Evolutionary conservation across 2,113 vertebrate species (phyloP).

Genomic region (Prolemur simus): DNA sequence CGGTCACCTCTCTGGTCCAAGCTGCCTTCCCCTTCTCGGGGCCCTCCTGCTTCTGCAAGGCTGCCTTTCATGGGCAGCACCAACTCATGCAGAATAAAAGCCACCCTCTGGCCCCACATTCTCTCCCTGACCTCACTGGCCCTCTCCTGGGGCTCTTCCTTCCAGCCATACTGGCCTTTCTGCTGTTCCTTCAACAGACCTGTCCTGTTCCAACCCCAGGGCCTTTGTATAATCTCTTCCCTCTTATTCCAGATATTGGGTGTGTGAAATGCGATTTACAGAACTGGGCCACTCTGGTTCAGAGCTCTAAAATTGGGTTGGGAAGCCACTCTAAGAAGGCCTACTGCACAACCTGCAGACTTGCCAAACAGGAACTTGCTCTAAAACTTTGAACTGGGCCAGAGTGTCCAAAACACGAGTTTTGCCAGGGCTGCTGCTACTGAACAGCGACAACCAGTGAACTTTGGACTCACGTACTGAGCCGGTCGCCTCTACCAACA

Average conservation of each 20-base stretch:
- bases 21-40: neutral
- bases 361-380: neutral
- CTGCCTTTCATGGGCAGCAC: neutral
- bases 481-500: neutral
- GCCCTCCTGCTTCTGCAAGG: neutral
- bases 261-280: neutral
- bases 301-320: neutral
- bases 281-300: neutral
- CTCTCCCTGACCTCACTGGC: neutral
- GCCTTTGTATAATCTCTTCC: neutral
- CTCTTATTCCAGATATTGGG: neutral
- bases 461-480: neutral
- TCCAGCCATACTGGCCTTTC: neutral
- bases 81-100: neutral
- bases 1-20: neutral
- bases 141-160: neutral
- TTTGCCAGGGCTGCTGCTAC: neutral
- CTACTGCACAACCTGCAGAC: neutral
- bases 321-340: neutral
- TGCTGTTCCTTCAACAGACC: neutral
- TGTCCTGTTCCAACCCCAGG: neutral
- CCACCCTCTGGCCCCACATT: no score
- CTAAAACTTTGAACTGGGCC: neutral
- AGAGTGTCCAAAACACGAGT: neutral
- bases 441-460: neutral